A percentile compares a stretch with the other conserved stretches of the same genome.
phyloP scores from a whole-genome alignment of 2,113 vertebrate genomes.

The Thermophis baileyi region DNA sequence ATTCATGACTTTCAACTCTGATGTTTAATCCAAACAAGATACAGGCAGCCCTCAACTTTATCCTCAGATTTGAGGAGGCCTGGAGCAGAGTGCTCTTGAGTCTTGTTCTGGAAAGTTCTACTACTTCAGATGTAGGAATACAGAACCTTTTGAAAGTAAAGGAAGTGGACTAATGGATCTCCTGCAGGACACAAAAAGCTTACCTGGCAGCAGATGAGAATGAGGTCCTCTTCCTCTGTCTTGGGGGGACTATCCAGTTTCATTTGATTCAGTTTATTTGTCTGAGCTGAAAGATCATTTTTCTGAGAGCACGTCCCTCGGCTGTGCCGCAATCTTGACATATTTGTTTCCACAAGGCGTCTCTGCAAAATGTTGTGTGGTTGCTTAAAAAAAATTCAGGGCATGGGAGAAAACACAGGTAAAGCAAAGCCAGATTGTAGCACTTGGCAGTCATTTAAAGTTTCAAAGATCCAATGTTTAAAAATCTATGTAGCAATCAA shows the following conservation, averaged over 20 bases:
- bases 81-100: not conserved
- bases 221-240: slow-evolving; percentile 72
- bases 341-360: slow-evolving; percentile 82
- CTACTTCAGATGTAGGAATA: not conserved
- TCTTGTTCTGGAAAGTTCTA: not conserved
- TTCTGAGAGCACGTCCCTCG: slow-evolving; percentile 66
- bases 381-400: slow-evolving; percentile 69
- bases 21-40: not conserved
- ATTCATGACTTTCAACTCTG: not conserved
- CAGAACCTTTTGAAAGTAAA: not conserved
- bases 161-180: rapidly evolving
- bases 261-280: slow-evolving; percentile 61
- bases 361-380: slow-evolving; percentile 86
- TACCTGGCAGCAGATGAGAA: slow-evolving; percentile 80
- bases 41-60: not conserved
- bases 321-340: slow-evolving; percentile 73
- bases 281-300: slow-evolving; percentile 52
- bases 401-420: not conserved
- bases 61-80: not conserved
- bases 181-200: slow-evolving; percentile 20
- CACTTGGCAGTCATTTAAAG: rapidly evolving
- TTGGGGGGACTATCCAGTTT: slow-evolving; percentile 63
- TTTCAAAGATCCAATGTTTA: not conserved
- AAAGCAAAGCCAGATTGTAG: not conserved
- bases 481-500: not conserved